Evolutionary conservation across 2,888 invertebrate genomes (phyloP), one percentile per base, ranked within the genome.

Genomic region (Diaprepes abbreviatus): DNA sequence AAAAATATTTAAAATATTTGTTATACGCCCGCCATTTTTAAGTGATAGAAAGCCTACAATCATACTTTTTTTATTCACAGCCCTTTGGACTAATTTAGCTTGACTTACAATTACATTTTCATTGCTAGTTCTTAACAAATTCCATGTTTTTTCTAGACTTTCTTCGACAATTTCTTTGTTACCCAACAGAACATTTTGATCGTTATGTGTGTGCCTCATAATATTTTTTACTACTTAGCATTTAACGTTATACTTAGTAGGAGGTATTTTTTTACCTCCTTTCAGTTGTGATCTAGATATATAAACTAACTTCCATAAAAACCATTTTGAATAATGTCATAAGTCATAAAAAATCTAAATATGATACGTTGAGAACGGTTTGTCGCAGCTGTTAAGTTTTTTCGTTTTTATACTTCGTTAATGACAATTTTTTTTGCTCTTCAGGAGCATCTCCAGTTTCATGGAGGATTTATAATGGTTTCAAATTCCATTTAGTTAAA

Each of bases 351-450:
- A 80, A 68, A 77, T 76, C 74, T 79, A 78, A 79, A 82, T 79
- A 76, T 79, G 81, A 82, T 81, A 82, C 77, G 79, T 79, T 82
- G 82, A 80, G 82, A 82, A 82, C 79, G 77, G 75, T 75, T 78
- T 73, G 70, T 69, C 74, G 78, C 82, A 82, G 81, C 81, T 82
- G 82, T 77, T 77, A 64, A 74, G 67, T 75, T 74, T 76, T 74
- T 66, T 67, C 55, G 52, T 60, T 70, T 70, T 66, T 48, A 64
- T 65, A 67, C 68, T 74, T 63, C 63, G 60, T 62, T 71, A 74
- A 73, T 72, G 66, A 70, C 73, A 24, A 58, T 59, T 64, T 72
- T 72, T 70, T 73, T 67, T 68, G 58, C 45, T 64, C 50, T 67
- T 75, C 67, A 59, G 69, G 66, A 71, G 69, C 73, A 69, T 74